phyloP scores from a whole-genome alignment of 1,140 invertebrate genomes.

The Neocloeon triangulifer region DNA sequence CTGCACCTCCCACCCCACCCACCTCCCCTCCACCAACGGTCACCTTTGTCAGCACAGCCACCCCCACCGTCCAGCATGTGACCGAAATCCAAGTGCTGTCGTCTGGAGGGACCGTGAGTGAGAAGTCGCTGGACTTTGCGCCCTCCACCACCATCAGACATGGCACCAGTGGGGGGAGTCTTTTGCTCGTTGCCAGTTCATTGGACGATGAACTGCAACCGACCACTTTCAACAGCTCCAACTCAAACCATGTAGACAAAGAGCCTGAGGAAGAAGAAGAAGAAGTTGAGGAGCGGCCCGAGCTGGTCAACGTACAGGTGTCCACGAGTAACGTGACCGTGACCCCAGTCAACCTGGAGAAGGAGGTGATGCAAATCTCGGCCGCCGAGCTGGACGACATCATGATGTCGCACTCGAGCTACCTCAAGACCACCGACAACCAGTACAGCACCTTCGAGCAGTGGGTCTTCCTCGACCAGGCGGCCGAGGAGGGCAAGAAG shows the following conservation, averaged over 20 bases:
- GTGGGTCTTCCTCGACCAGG: constrained; percentile 12
- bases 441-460: constrained; percentile 10
- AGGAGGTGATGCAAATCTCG: constrained; percentile 10
- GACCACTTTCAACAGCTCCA: background rate
- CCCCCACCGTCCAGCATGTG: constrained; percentile 15
- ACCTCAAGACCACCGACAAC: constrained; percentile 8
- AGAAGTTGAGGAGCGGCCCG: background rate
- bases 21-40: constrained; percentile 17
- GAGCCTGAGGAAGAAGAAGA: background rate
- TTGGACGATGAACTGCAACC: background rate
- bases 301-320: background rate
- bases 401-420: constrained; percentile 12
- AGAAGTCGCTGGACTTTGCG: constrained; percentile 2
- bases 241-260: background rate
- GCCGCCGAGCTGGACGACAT: constrained; percentile 9
- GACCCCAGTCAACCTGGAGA: too few relatives aligned
- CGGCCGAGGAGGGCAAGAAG: too few relatives aligned
- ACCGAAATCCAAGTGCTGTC: constrained; percentile 24
- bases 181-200: background rate
- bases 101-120: constrained; percentile 1
- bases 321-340: too few relatives aligned
- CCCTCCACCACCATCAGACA: constrained; percentile 5
- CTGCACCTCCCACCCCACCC: constrained; percentile 15
- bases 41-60: constrained; percentile 7
- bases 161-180: background rate